Base-by-base conservation (phyloP, 2,888 invertebrate species). In the Noctuana brunneofusca region DNA sequence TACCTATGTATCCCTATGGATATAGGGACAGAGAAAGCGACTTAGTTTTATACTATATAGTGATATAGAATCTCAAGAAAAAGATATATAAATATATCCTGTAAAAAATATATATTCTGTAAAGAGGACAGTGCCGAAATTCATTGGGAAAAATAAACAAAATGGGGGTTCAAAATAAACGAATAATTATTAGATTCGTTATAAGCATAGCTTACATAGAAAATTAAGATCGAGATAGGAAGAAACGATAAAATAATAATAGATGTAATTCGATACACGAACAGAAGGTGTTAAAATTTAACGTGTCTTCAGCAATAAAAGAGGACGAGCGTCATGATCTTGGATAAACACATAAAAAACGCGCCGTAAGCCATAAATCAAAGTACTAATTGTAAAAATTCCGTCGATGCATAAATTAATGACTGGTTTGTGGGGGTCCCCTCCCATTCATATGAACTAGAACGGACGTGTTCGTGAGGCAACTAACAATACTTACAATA, bases 241-340 rank as follows among this genome's bases (percentile, higher is more conserved):
- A 16, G 14, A 27, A 48, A 48, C 16, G 18, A 54, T 54, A 60
- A 60, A 60, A 60, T 48, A 12, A 48, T 48, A 46, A 60, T 54
- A 54, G 24, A 35, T 35, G 53, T 55, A 55, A 55, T 49, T 24
- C 38, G 49, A 62, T 55, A 55, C 24, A 48, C 18, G 16, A 38
- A 54, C 18, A 54, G 43, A 55, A 62, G 62, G 62, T 62, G 62
- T 62, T 62, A 64, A 63, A 65, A 53, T 65, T 64, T 58, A 56
- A 70, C 65, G 69, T 70, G 69, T 70, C 65, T 68, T 64, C 67
- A 65, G 65, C 63, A 57, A 71, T 70, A 70, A 68, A 71, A 65
- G 35, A 52, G 53, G 62, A 27, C 35, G 11, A 64, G 24, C 54
- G 63, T 64, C 60, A 67, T 65, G 69, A 64, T 64, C 59, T 53